Evolutionary conservation across 2,888 invertebrate genomes (phyloP).

Genomic region (Lingula anatina): DNA sequence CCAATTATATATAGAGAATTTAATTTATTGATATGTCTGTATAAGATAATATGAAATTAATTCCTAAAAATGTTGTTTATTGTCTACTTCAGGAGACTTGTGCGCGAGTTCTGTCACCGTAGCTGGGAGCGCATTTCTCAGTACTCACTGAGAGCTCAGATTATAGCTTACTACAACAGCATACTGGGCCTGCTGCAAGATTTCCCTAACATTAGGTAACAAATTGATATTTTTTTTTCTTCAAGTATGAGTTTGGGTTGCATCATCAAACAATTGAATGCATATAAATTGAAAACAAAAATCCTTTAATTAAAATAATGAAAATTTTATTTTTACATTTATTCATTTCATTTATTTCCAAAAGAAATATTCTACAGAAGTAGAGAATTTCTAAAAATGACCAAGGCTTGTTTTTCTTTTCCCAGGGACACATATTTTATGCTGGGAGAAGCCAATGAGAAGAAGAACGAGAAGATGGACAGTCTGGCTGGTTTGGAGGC

Average conservation of each 20-base stretch:
- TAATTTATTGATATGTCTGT: too few relatives aligned
- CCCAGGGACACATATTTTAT: slow-evolving; percentile 46
- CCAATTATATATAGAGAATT: too few relatives aligned
- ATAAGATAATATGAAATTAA: too few relatives aligned
- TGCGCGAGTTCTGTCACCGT: slow-evolving; percentile 38
- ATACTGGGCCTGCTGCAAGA: slow-evolving; percentile 39
- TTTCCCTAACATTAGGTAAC: slow-evolving; percentile 46
- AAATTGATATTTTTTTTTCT: not conserved
- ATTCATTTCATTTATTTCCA: slow-evolving; percentile 6
- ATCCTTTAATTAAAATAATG: not conserved
- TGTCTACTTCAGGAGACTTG: too few relatives aligned
- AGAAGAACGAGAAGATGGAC: slow-evolving; percentile 33
- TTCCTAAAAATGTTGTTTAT: too few relatives aligned
- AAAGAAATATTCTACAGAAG: too few relatives aligned
- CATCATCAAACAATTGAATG: too few relatives aligned
- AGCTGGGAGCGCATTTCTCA: slow-evolving; percentile 39
- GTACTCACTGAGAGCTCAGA: slow-evolving; percentile 44
- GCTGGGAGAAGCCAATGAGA: slow-evolving; percentile 44
- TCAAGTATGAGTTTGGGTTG: too few relatives aligned
- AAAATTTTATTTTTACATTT: not conserved
- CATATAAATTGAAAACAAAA: too few relatives aligned
- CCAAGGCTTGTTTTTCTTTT: too few relatives aligned
- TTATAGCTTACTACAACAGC: slow-evolving; percentile 47
- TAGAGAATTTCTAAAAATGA: too few relatives aligned
- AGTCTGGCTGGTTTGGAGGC: slow-evolving; percentile 27